Conservation (phyloP, 2,888 invertebrate genomes). For the Eremobia ochroleuca region DNA sequence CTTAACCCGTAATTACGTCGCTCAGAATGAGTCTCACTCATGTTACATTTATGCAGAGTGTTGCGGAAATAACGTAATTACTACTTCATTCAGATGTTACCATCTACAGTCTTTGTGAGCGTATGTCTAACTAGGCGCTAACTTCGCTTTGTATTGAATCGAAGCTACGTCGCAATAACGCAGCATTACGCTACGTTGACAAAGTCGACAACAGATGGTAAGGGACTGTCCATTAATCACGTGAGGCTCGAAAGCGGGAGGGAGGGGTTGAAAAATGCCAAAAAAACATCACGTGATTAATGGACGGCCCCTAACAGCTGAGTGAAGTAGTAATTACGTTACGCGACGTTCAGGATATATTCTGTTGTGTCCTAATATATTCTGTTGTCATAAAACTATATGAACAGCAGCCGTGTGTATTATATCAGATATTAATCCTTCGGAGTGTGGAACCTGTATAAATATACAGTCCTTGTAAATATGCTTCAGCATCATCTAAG, state of each 20-base stretch:
- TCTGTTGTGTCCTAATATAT: too few relatives aligned
- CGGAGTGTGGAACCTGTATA: conserved; percentile 64
- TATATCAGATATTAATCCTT: conserved; percentile 34
- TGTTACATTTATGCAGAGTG: not conserved
- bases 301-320: too few relatives aligned
- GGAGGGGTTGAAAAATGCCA: too few relatives aligned
- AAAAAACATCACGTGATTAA: too few relatives aligned
- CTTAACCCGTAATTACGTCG: not conserved
- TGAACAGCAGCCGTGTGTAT: conserved; percentile 31
- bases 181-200: not conserved
- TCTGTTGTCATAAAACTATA: conserved; percentile 12
- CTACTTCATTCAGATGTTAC: not conserved
- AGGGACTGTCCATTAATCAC: too few relatives aligned
- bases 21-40: not conserved
- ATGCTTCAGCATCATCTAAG: conserved; percentile 54
- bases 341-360: too few relatives aligned
- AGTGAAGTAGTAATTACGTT: too few relatives aligned
- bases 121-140: not conserved
- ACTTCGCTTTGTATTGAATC: not conserved
- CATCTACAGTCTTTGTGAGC: not conserved
- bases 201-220: too few relatives aligned
- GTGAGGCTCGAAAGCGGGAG: too few relatives aligned
- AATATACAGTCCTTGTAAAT: conserved; percentile 65
- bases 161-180: not conserved
- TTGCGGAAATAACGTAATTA: not conserved